Conservation (phyloP, 2,888 invertebrate genomes). For the Gortyna flavago region DNA sequence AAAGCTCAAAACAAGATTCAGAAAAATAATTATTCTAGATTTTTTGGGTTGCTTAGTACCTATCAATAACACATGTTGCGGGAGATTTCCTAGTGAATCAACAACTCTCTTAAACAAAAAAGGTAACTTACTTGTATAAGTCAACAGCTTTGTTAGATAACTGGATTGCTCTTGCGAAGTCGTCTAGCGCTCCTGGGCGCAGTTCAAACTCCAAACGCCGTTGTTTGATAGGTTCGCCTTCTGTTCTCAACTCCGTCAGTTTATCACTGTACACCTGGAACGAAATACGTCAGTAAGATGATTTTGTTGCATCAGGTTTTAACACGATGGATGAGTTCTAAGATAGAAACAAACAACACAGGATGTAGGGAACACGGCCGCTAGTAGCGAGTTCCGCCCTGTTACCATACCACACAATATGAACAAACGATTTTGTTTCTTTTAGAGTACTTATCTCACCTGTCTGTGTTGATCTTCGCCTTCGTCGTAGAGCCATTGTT, state of each 20-base stretch:
- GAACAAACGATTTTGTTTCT: neutral
- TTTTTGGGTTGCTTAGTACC: too few species aligned
- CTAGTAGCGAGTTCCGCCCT: neutral
- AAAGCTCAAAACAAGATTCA: too few species aligned
- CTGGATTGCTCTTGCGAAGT: conserved; percentile 94
- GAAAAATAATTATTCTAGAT: too few species aligned
- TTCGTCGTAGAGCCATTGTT: conserved; percentile 98
- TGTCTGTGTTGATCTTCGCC: conserved; percentile 96
- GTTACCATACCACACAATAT: neutral
- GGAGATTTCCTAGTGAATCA: neutral
- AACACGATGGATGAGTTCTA: neutral
- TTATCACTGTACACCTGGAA: conserved; percentile 91
- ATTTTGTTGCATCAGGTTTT: neutral
- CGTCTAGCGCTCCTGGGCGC: conserved; percentile 94
- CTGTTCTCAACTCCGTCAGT: conserved; percentile 91
- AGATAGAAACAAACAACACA: neutral
- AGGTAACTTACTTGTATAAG: conserved; percentile 89
- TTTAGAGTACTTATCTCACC: conserved; percentile 69
- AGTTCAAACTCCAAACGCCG: conserved; percentile 95
- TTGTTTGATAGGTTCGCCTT: conserved; percentile 97
- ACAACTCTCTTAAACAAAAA: neutral
- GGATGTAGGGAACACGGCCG: too few species aligned
- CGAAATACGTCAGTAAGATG: neutral
- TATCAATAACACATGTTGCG: too few species aligned
- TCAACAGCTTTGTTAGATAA: conserved; percentile 95